Percentiles rank a stretch among this genome's conserved stretches.
These are phyloP conservation scores for Opisthocomus hoazin DNA, from an alignment of 2,113 vertebrate species.

Conservation along the genomic window DNA sequence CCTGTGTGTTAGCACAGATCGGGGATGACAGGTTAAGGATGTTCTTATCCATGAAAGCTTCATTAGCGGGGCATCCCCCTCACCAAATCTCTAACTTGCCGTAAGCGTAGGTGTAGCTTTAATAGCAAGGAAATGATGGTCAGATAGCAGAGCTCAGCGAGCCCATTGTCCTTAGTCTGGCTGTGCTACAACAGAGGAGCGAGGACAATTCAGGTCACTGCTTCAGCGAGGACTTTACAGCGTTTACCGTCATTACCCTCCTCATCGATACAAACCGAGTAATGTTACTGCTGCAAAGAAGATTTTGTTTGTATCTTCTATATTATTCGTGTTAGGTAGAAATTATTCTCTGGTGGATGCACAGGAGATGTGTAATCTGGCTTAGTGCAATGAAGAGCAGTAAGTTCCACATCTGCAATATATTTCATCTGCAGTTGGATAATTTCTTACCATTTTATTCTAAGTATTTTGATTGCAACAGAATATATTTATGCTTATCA, in stretches of 20 bases:
- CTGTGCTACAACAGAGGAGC: neutral
- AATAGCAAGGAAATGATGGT: neutral
- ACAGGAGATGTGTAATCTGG: neutral
- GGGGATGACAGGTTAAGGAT: neutral
- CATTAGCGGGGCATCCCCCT: neutral
- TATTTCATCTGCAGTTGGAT: neutral
- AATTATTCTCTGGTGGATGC: neutral
- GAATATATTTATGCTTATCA: neutral
- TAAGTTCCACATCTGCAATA: neutral
- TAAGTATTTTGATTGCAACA: neutral
- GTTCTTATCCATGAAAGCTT: neutral
- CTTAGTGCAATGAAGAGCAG: neutral
- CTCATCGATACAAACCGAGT: neutral
- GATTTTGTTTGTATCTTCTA: neutral
- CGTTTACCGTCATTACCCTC: neutral
- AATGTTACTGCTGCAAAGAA: neutral
- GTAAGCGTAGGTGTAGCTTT: neutral
- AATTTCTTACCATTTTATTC: neutral
- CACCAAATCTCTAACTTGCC: neutral
- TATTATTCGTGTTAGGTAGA: neutral
- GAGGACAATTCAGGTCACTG: neutral
- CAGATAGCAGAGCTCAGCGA: neutral
- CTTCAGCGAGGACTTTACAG: neutral
- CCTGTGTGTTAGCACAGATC: neutral
- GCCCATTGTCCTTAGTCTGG: neutral